These are phyloP conservation scores for Drosophila santomea DNA, from an alignment of 1,140 invertebrate species.

Conservation along the genomic window DNA sequence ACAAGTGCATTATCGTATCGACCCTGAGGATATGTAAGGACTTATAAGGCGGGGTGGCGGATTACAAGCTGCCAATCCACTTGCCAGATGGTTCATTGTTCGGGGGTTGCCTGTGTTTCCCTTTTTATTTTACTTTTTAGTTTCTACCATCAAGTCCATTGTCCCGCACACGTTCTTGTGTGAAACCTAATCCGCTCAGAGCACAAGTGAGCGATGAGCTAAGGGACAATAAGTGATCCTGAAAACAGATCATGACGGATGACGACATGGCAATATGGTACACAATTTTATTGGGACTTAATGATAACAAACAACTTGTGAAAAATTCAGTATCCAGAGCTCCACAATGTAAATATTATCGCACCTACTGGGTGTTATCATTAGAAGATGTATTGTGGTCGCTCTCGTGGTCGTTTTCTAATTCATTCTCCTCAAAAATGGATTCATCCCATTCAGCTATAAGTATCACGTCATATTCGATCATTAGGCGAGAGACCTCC, in stretches of 20 bases:
- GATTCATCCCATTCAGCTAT: not conserved
- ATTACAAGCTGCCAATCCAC: conserved; percentile 75
- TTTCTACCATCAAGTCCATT: conserved; percentile 34
- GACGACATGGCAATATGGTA: conserved; percentile 3
- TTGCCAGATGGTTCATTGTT: conserved; percentile 62
- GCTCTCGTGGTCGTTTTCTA: not conserved
- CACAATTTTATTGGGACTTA: conserved; percentile 1
- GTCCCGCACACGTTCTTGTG: conserved; percentile 59
- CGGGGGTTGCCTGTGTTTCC: conserved; percentile 8
- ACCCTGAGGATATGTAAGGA: not conserved
- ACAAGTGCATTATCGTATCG: conserved; percentile 19
- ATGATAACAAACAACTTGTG: not conserved
- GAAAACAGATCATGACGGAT: conserved; percentile 18
- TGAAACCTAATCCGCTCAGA: conserved; percentile 71
- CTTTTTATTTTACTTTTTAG: not conserved
- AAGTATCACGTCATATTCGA: not conserved
- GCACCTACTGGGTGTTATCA: no score
- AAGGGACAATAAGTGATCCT: conserved; percentile 10
- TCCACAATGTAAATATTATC: no score
- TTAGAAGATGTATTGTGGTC: no score
- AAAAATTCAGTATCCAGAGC: not conserved
- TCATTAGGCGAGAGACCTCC: not conserved
- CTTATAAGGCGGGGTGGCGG: conserved; percentile 24
- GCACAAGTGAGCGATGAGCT: conserved; percentile 10
- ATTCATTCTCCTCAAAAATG: not conserved